These are phyloP conservation scores for Aurelia sp. DNA, from an alignment of 30 jellyfish, hydroid and myxozoan species.

Conservation along the genomic window DNA sequence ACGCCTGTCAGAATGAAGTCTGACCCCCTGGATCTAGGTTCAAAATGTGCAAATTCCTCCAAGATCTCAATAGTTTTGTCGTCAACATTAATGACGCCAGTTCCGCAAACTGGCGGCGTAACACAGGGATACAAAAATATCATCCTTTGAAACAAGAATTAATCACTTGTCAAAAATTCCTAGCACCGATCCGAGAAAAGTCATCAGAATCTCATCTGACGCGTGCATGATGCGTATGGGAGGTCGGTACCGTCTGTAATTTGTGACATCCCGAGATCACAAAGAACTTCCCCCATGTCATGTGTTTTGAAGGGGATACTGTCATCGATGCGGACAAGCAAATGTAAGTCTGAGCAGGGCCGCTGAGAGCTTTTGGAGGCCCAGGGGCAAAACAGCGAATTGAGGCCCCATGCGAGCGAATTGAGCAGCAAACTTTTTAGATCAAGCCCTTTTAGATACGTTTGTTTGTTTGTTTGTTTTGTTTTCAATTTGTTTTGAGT, in stretches of 20 bases:
- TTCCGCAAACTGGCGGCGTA: conserved; percentile 42
- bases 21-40: too few species aligned
- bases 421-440: too few species aligned
- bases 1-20: too few species aligned
- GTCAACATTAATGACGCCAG: conserved; percentile 41
- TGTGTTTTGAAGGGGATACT: conserved; percentile 4
- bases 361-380: too few species aligned
- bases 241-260: conserved; percentile 63
- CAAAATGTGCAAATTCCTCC: too few species aligned
- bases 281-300: conserved; percentile 39
- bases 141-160: conserved; percentile 7
- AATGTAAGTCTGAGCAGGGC: too few species aligned
- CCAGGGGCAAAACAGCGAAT: too few species aligned
- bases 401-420: too few species aligned
- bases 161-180: conserved; percentile 28
- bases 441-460: too few species aligned
- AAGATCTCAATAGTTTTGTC: conserved; percentile 6
- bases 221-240: conserved; percentile 44
- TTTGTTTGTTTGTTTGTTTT: too few species aligned
- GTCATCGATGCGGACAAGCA: too few species aligned
- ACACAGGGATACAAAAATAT: conserved; percentile 7
- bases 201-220: conserved; percentile 33
- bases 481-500: too few species aligned
- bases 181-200: conserved; percentile 57
- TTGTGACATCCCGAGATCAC: conserved; percentile 42